Evolutionary conservation across 2,888 invertebrate genomes (phyloP).

Genomic region (Leucozona laternaria): DNA sequence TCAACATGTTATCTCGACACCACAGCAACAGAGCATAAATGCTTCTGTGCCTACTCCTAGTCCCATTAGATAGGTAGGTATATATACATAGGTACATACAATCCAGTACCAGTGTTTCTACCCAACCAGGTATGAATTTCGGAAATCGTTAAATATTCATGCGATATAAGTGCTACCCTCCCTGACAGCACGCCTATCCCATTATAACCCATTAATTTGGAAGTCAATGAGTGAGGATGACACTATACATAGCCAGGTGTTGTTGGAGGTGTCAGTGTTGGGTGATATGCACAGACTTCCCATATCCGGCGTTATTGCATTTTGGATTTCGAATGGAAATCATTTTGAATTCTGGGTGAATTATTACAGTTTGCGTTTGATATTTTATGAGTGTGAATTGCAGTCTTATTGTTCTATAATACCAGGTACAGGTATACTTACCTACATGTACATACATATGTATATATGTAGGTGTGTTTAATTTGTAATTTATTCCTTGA

Average conservation of each 20-base stretch:
- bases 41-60: conserved; percentile 1
- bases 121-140: conserved; percentile 47
- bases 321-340: conserved; percentile 61
- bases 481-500: conserved; percentile 32
- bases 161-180: conserved; percentile 55
- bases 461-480: neutral
- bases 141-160: conserved; percentile 69
- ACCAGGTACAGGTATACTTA: too few relatives aligned
- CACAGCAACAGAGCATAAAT: conserved; percentile 25
- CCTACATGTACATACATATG: too few relatives aligned
- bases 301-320: conserved; percentile 47
- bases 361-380: conserved; percentile 40
- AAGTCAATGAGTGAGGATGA: conserved; percentile 59
- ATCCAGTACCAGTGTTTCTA: neutral
- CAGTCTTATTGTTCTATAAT: neutral
- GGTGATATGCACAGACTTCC: conserved; percentile 5
- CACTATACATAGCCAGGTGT: conserved; percentile 40
- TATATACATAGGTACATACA: neutral
- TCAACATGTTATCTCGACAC: conserved; percentile 51
- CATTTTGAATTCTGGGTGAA: conserved; percentile 42
- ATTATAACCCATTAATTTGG: conserved; percentile 64
- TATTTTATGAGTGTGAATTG: conserved; percentile 14
- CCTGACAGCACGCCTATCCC: conserved; percentile 50
- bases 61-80: neutral
- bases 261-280: conserved; percentile 34